Evolutionary conservation across 2,797 vertebrate species (phyloP).

Genomic region (Tragelaphus eurycerus): DNA sequence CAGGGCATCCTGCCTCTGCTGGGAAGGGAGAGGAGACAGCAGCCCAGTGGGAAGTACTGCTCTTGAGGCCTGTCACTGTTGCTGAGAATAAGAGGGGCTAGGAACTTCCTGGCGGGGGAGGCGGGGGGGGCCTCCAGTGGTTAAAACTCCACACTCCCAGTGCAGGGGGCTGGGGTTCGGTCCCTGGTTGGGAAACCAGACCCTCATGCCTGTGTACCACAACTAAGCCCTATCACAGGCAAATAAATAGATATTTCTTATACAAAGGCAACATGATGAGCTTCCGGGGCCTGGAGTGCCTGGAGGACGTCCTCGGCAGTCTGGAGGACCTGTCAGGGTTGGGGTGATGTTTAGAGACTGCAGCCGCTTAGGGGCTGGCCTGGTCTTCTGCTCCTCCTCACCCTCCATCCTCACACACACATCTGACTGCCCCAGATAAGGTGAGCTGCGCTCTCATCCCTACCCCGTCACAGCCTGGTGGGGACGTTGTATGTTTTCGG

Average conservation of each 20-base stretch:
- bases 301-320: background rate
- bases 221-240: background rate
- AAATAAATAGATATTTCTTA: background rate
- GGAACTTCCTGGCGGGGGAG: background rate
- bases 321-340: background rate
- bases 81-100: background rate
- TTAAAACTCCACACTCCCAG: background rate
- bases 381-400: fast-evolving
- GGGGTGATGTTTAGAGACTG: background rate
- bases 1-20: background rate
- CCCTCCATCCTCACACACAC: fast-evolving
- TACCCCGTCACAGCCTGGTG: fast-evolving
- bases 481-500: background rate
- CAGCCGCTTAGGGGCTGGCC: fast-evolving
- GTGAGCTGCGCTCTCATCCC: fast-evolving
- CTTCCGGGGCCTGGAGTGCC: background rate
- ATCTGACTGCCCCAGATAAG: fast-evolving
- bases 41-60: background rate
- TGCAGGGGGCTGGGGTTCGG: background rate
- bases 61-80: background rate
- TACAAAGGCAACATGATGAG: background rate
- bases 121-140: background rate
- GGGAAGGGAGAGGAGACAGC: background rate
- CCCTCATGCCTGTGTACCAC: background rate
- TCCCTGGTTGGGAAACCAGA: background rate